Evolutionary conservation across 2,797 vertebrate genomes (phyloP).

Genomic region (Carcharodon carcharias): DNA sequence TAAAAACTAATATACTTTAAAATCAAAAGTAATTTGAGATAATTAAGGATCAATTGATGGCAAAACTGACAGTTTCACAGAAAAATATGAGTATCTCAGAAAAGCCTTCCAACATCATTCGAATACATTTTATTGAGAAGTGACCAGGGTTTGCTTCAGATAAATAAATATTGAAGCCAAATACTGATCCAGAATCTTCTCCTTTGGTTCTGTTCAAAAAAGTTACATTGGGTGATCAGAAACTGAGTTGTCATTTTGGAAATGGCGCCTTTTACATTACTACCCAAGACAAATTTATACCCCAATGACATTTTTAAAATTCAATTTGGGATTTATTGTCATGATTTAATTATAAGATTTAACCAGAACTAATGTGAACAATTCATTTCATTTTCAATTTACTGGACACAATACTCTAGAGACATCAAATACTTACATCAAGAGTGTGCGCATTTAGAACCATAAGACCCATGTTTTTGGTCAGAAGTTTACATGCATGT

Average conservation of each 20-base stretch:
- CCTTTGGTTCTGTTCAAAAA: not conserved
- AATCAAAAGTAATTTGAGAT: not conserved
- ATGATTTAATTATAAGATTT: not conserved
- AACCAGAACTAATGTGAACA: not conserved
- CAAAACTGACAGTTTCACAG: not conserved
- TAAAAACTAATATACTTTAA: not conserved
- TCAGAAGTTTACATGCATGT: conserved; percentile 91
- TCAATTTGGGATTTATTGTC: not conserved
- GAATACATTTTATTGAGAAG: not conserved
- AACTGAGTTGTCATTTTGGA: not conserved
- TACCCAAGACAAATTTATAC: not conserved
- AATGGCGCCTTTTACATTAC: not conserved
- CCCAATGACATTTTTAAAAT: not conserved
- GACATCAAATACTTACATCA: conserved; percentile 73
- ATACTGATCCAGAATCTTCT: not conserved
- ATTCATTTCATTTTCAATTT: not conserved
- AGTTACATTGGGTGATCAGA: not conserved
- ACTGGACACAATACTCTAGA: not conserved
- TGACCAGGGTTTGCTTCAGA: not conserved
- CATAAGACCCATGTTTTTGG: conserved; percentile 94
- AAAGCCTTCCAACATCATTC: not conserved
- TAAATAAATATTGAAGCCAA: not conserved
- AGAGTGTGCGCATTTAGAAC: conserved; percentile 94
- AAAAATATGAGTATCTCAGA: not conserved
- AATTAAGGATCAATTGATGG: too few species aligned